phyloP scores from a whole-genome alignment of 2,797 vertebrate species.

The Jordanella pulchra region DNA sequence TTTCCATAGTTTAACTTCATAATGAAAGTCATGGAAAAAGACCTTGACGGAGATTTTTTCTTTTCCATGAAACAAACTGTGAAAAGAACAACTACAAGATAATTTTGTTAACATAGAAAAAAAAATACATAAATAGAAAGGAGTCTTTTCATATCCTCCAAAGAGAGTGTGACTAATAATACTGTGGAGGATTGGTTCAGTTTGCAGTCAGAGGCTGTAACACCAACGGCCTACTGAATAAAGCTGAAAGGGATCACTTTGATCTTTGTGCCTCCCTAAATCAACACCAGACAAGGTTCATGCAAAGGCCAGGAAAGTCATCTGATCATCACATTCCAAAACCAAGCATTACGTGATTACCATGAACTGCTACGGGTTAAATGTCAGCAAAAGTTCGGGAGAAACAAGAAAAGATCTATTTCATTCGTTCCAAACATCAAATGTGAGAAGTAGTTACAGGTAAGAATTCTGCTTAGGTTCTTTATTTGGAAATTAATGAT shows the following conservation, averaged over 20 bases:
- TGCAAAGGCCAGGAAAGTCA: constrained; percentile 80
- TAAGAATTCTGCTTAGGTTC: constrained; percentile 15
- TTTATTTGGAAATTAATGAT: background rate
- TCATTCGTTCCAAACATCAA: constrained; percentile 32
- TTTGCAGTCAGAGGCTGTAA: constrained; percentile 59
- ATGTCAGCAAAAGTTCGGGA: constrained; percentile 75
- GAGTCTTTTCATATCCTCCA: constrained; percentile 37
- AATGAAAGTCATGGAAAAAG: constrained; percentile 75
- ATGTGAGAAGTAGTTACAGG: constrained; percentile 3
- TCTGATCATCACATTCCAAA: constrained; percentile 81
- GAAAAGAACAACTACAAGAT: background rate
- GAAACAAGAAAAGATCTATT: constrained; percentile 53
- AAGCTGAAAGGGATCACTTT: constrained; percentile 70
- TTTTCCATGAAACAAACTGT: background rate
- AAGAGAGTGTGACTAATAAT: constrained; percentile 37
- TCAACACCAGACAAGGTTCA: constrained; percentile 85
- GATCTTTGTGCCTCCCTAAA: constrained; percentile 80
- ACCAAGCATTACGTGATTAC: constrained; percentile 73
- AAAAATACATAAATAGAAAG: background rate
- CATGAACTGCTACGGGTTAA: constrained; percentile 66
- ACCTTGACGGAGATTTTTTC: constrained; percentile 19
- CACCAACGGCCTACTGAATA: constrained; percentile 67
- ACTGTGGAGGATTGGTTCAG: constrained; percentile 55
- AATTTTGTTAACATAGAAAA: constrained; percentile 2
- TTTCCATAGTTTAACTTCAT: constrained; percentile 66